phyloP scores from a whole-genome alignment of 2,888 invertebrate genomes.

The Megamerina dolium region DNA sequence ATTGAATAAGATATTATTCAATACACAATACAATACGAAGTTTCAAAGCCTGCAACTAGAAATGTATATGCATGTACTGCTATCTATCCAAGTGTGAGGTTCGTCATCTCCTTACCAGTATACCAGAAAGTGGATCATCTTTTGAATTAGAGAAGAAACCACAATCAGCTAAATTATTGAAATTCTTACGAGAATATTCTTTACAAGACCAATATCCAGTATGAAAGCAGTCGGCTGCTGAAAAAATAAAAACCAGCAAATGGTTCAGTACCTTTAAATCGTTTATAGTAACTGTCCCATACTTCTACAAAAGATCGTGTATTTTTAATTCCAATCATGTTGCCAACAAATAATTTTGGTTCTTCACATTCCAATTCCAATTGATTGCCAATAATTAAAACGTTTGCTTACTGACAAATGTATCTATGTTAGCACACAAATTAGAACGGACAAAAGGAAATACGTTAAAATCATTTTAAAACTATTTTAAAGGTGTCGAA shows the following conservation, averaged over 20 bases:
- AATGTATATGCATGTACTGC: constrained; percentile 54
- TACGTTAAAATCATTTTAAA: constrained; percentile 2
- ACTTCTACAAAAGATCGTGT: constrained; percentile 23
- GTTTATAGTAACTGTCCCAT: constrained; percentile 14
- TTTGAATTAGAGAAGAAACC: constrained; percentile 38
- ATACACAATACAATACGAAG: constrained; percentile 41
- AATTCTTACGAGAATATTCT: constrained; percentile 37
- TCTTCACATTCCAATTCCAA: constrained; percentile 12
- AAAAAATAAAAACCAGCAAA: constrained; percentile 37
- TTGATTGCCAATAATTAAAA: constrained; percentile 10
- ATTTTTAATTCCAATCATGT: constrained; percentile 10
- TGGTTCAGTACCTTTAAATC: constrained; percentile 22
- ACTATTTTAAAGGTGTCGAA: too few species aligned
- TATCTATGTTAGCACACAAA: not conserved
- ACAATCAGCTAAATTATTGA: constrained; percentile 43
- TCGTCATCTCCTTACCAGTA: constrained; percentile 22
- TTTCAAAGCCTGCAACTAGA: constrained; percentile 54
- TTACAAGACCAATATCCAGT: constrained; percentile 32
- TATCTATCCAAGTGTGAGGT: constrained; percentile 46
- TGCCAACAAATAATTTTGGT: constrained; percentile 9
- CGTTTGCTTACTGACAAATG: constrained; percentile 1
- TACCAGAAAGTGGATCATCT: constrained; percentile 45
- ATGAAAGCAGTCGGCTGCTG: constrained; percentile 28
- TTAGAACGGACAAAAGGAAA: constrained; percentile 1
- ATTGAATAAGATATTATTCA: not conserved